Evolutionary conservation across 2,113 vertebrate genomes (phyloP).

Genomic region (Sylvilagus bachmani): DNA sequence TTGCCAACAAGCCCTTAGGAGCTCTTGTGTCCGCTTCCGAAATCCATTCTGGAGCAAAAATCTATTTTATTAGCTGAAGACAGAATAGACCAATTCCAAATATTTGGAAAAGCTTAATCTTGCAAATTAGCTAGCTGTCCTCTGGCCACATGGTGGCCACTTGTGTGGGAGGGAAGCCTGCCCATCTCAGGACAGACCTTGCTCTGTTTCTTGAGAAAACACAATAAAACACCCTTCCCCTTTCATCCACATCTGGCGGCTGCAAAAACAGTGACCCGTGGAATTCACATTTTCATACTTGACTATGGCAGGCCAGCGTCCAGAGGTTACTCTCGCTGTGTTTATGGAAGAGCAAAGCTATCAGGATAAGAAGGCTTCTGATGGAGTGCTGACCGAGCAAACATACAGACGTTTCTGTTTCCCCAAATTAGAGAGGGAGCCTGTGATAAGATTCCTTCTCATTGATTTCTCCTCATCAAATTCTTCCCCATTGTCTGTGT

Average conservation of each 20-base stretch:
- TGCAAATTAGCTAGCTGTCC: constrained; percentile 87
- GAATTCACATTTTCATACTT: constrained; percentile 91
- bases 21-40: constrained; percentile 83
- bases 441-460: constrained; percentile 82
- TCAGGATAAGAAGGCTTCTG: constrained; percentile 86
- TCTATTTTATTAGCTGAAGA: constrained; percentile 87
- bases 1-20: constrained; percentile 76
- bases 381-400: constrained; percentile 89
- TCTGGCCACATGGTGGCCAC: constrained; percentile 88
- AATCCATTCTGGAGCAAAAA: constrained; percentile 85
- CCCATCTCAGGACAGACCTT: constrained; percentile 88
- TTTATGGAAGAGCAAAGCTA: constrained; percentile 87
- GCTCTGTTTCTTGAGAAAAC: constrained; percentile 92
- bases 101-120: constrained; percentile 84
- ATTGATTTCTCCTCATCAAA: constrained; percentile 71
- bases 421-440: constrained; percentile 83
- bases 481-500: constrained; percentile 51
- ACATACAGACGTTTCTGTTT: constrained; percentile 86
- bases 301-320: constrained; percentile 83
- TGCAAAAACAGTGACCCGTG: constrained; percentile 91
- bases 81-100: constrained; percentile 89
- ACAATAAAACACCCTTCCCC: constrained; percentile 93
- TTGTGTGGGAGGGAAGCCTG: constrained; percentile 85
- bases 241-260: constrained; percentile 94
- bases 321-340: constrained; percentile 88